A percentile compares a stretch with the other conserved stretches of the same genome.
These are phyloP conservation scores for Drosophila pseudoananassae DNA, from an alignment of 1,140 invertebrate species.

Conservation along the genomic window DNA sequence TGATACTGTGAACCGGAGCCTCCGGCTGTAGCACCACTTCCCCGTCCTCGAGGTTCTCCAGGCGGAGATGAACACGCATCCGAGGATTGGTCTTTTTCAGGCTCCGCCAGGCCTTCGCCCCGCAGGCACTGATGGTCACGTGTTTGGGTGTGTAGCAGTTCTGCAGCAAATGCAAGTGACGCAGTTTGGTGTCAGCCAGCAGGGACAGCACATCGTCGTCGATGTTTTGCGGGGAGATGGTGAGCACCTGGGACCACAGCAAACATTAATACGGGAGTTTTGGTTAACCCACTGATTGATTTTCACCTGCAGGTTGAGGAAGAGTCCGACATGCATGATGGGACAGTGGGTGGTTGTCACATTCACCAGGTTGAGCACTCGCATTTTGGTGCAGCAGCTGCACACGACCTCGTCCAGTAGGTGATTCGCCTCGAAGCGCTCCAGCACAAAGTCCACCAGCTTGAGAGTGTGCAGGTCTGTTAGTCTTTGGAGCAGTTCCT, in stretches of 20 bases:
- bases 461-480: slow-evolving; percentile 88
- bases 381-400: slow-evolving; percentile 88
- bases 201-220: slow-evolving; percentile 90
- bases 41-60: slow-evolving; percentile 85
- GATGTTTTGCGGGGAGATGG: slow-evolving; percentile 92
- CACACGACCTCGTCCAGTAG: slow-evolving; percentile 91
- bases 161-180: slow-evolving; percentile 91
- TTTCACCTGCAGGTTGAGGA: slow-evolving; percentile 89
- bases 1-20: slow-evolving; percentile 88
- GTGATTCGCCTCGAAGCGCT: slow-evolving; percentile 88
- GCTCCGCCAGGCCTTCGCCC: slow-evolving; percentile 85
- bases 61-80: slow-evolving; percentile 86
- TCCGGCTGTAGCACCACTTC: slow-evolving; percentile 86
- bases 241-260: slow-evolving; percentile 85
- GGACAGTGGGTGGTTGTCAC: slow-evolving; percentile 89
- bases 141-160: slow-evolving; percentile 88
- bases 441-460: slow-evolving; percentile 91
- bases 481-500: slow-evolving; percentile 89
- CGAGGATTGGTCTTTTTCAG: slow-evolving; percentile 86
- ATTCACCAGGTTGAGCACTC: slow-evolving; percentile 89
- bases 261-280: neutral
- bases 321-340: slow-evolving; percentile 91
- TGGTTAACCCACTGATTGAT: neutral
- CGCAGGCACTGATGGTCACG: slow-evolving; percentile 84
- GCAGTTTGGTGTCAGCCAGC: slow-evolving; percentile 88